Evolutionary conservation across 2,113 vertebrate species (phyloP).

Genomic region (Malurus cyaneus): DNA sequence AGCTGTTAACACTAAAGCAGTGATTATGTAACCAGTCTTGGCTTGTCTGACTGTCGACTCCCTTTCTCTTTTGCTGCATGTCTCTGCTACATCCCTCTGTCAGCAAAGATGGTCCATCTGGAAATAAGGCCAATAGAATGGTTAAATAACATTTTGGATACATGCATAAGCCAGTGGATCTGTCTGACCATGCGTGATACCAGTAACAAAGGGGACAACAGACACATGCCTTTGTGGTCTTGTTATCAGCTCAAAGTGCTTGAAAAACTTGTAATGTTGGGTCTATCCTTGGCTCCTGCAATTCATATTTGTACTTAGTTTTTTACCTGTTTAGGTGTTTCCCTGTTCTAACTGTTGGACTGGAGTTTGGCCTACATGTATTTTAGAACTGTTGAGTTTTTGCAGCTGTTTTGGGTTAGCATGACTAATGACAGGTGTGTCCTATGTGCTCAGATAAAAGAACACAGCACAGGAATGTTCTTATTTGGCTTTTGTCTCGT

Average conservation of each 20-base stretch:
- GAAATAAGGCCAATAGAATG: background rate
- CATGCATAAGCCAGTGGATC: background rate
- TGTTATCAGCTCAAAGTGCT: background rate
- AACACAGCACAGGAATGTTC: background rate
- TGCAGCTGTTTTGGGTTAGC: background rate
- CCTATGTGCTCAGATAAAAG: background rate
- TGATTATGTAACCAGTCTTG: background rate
- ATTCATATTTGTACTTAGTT: background rate
- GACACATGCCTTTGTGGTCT: background rate
- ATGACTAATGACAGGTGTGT: background rate
- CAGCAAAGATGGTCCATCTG: background rate
- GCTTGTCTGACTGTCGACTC: background rate
- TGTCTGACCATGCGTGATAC: background rate
- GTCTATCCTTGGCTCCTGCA: background rate
- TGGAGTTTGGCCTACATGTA: fast-evolving
- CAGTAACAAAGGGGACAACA: background rate
- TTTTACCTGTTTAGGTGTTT: background rate
- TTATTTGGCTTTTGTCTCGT: background rate
- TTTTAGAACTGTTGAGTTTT: background rate
- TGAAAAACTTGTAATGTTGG: background rate
- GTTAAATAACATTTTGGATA: background rate
- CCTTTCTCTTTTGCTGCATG: background rate
- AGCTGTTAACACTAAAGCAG: background rate
- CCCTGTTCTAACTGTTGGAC: background rate
- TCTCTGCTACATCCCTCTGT: background rate